Evolutionary conservation across 2,797 vertebrate genomes (phyloP).

Genomic region (Aphelocoma californica): DNA sequence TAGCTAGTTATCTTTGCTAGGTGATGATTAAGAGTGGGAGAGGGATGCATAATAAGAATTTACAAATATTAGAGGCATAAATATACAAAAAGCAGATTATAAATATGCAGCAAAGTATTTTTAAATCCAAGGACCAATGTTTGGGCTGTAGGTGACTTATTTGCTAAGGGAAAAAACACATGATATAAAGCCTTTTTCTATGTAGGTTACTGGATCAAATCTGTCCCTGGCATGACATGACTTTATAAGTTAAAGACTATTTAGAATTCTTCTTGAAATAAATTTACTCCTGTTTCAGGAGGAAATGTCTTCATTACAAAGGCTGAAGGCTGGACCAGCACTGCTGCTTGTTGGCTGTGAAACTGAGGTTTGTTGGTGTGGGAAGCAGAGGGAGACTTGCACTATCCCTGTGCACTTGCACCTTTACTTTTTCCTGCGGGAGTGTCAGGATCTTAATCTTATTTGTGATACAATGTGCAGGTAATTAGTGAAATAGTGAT

Average conservation of each 20-base stretch:
- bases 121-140: conserved; percentile 38
- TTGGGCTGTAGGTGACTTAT: conserved; percentile 52
- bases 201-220: not conserved
- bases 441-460: not conserved
- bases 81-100: conserved; percentile 65
- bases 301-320: not conserved
- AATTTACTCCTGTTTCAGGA: not conserved
- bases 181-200: not conserved
- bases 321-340: not conserved
- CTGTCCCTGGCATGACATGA: not conserved
- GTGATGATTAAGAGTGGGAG: conserved; percentile 57
- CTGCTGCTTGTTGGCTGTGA: not conserved
- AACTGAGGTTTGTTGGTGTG: not conserved
- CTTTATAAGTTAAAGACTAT: not conserved
- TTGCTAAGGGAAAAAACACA: not conserved
- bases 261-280: not conserved
- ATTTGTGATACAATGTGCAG: not conserved
- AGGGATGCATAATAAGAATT: conserved; percentile 68
- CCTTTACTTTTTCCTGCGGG: not conserved
- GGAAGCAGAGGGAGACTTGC: not conserved
- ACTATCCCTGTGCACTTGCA: not conserved
- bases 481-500: not conserved
- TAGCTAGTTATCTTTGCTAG: conserved; percentile 62
- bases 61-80: conserved; percentile 68
- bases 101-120: conserved; percentile 58